Evolutionary conservation across 2,797 vertebrate genomes (phyloP).

Genomic region (Girardinus metallicus): DNA sequence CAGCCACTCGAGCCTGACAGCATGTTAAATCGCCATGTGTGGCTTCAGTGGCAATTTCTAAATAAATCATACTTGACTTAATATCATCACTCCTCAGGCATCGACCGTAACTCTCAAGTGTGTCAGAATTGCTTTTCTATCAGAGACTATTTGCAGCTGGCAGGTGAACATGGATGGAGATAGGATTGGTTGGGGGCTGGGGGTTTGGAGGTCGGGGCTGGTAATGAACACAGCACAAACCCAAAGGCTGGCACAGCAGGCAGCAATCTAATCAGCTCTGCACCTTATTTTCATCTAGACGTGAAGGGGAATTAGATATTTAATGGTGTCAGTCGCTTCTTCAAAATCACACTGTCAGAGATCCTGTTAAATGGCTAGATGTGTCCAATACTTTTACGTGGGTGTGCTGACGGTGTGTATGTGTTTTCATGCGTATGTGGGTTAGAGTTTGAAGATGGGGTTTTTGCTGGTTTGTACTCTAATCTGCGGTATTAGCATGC

Average conservation of each 20-base stretch:
- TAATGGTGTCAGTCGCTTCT: constrained; percentile 54
- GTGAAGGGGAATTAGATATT: constrained; percentile 57
- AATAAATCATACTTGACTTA: constrained; percentile 57
- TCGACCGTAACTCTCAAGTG: constrained; percentile 46
- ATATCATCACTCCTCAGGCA: constrained; percentile 63
- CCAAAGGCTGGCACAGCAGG: constrained; percentile 55
- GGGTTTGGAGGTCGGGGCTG: constrained; percentile 9
- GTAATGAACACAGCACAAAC: constrained; percentile 56
- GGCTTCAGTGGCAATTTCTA: constrained; percentile 52
- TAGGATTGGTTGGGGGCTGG: constrained; percentile 37
- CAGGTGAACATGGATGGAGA: constrained; percentile 32
- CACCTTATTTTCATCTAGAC: constrained; percentile 64
- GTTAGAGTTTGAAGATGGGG: constrained; percentile 31
- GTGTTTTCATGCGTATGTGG: constrained; percentile 11
- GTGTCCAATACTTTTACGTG: constrained; percentile 59
- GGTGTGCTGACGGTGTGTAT: constrained; percentile 47
- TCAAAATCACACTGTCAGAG: constrained; percentile 58
- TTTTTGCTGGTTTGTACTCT: constrained; percentile 47
- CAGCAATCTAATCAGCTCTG: constrained; percentile 64
- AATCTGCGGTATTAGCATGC: constrained; percentile 46
- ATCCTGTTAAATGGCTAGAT: constrained; percentile 57
- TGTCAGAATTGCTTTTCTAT: constrained; percentile 62
- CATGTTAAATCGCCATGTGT: constrained; percentile 48
- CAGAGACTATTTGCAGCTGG: constrained; percentile 45
- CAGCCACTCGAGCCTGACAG: constrained; percentile 38